Conservation (phyloP, 2,888 invertebrate species). For the Hydroisotoma schaefferi region DNA sequence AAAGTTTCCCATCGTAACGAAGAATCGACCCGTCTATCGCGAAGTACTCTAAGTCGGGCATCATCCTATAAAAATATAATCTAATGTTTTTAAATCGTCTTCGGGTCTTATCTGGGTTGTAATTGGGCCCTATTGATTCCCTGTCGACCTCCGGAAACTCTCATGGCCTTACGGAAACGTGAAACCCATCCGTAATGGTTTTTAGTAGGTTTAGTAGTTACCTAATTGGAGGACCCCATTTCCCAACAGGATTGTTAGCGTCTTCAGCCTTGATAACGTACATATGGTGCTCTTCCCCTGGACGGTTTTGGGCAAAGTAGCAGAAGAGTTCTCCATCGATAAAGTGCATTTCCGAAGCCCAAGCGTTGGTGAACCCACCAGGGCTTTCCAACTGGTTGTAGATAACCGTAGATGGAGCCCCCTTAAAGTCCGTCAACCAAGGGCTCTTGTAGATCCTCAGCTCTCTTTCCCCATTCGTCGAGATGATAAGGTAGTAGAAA, state of each 20-base stretch:
- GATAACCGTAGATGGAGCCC: constrained; percentile 12
- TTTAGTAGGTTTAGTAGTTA: too few species aligned
- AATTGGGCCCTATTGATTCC: too few species aligned
- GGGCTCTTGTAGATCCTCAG: constrained; percentile 21
- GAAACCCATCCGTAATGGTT: too few species aligned
- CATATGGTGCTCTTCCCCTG: constrained; percentile 11
- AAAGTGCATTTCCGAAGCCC: constrained; percentile 25
- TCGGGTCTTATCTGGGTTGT: too few species aligned
- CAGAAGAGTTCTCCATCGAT: constrained; percentile 7
- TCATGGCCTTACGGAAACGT: too few species aligned
- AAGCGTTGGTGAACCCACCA: constrained; percentile 19
- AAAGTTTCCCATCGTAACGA: constrained; percentile 14
- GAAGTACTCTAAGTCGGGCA: too few species aligned
- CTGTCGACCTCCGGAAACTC: too few species aligned
- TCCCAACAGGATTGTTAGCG: constrained; percentile 2
- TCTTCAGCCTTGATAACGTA: constrained; percentile 14
- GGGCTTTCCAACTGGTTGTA: constrained; percentile 20
- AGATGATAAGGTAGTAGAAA: constrained; percentile 26
- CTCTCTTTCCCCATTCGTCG: constrained; percentile 23
- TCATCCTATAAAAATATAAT: too few species aligned
- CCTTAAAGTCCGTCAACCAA: constrained; percentile 24
- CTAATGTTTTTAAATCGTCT: too few species aligned
- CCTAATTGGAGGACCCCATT: constrained; percentile 10
- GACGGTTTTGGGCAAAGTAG: constrained; percentile 16
- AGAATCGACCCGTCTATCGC: constrained; percentile 14